phyloP scores from a whole-genome alignment of 2,888 invertebrate species.

The Machimus atricapillus region DNA sequence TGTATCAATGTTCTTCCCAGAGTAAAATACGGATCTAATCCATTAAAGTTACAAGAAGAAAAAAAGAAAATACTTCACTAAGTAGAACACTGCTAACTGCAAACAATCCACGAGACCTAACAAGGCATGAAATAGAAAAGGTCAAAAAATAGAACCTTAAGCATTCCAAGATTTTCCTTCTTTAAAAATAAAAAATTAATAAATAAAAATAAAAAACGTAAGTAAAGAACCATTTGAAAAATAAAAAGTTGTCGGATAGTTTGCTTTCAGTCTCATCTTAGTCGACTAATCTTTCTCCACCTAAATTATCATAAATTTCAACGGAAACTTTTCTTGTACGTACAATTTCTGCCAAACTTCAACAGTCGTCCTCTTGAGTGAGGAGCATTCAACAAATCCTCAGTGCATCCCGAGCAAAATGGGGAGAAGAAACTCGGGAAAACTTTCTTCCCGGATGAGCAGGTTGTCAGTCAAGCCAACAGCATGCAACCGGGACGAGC shows the following conservation, averaged over 20 bases:
- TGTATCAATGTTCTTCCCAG: neutral
- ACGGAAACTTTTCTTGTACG: neutral
- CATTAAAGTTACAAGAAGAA: neutral
- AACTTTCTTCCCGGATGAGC: neutral
- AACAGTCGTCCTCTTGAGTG: neutral
- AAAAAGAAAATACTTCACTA: neutral
- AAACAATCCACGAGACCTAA: neutral
- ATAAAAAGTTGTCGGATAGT: neutral
- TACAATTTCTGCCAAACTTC: neutral
- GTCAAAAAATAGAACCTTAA: neutral
- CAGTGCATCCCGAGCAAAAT: neutral
- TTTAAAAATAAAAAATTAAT: neutral
- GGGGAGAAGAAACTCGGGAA: neutral
- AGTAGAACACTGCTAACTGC: neutral
- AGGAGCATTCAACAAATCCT: neutral
- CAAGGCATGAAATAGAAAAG: neutral
- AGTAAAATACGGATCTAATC: neutral
- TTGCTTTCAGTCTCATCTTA: neutral
- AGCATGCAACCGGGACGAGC: neutral
- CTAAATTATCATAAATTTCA: neutral
- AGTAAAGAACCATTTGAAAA: neutral
- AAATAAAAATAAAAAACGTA: neutral
- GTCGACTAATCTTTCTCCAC: neutral
- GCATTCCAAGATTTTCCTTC: neutral
- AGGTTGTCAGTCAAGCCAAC: neutral